Conservation (phyloP, 2,113 vertebrate species). For the Silurus asotus region DNA sequence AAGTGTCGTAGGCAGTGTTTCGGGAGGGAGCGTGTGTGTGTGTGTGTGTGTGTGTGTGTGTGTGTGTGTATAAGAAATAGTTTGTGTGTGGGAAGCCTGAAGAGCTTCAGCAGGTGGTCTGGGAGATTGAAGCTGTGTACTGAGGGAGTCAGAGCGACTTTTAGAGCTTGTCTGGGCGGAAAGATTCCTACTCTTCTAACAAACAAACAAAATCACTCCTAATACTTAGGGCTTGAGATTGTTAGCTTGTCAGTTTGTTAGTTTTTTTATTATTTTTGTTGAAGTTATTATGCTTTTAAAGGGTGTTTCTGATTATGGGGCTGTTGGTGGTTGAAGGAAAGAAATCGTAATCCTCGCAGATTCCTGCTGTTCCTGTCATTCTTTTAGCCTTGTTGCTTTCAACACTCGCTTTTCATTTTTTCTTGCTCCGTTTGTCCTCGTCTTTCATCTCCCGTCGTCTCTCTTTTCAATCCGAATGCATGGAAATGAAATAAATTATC, state of each 20-base stretch:
- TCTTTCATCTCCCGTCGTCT: slow-evolving; percentile 17
- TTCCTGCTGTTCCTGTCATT: slow-evolving; percentile 6
- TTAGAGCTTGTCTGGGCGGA: neutral
- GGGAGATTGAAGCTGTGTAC: slow-evolving; percentile 22
- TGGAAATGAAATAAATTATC: slow-evolving; percentile 61
- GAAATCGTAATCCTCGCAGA: neutral
- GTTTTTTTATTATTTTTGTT: too few species aligned
- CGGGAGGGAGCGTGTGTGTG: neutral
- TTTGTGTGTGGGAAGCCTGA: slow-evolving; percentile 14
- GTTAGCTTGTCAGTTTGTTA: neutral
- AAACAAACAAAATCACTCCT: neutral
- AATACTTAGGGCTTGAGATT: neutral
- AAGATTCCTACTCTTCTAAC: neutral
- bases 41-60: slow-evolving; percentile 15
- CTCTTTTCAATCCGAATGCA: slow-evolving; percentile 58
- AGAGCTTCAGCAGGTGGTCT: slow-evolving; percentile 33
- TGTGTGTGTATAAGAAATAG: slow-evolving; percentile 22
- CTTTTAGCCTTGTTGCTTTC: neutral
- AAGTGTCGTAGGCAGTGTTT: slow-evolving; percentile 27
- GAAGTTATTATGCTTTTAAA: neutral
- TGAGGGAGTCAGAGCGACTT: slow-evolving; percentile 11
- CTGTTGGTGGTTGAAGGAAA: neutral
- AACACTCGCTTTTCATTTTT: neutral
- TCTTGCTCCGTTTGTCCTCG: slow-evolving; percentile 30
- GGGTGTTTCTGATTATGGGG: neutral